phyloP scores from a whole-genome alignment of 2,888 invertebrate genomes.

The Drosophila neonasuta region DNA sequence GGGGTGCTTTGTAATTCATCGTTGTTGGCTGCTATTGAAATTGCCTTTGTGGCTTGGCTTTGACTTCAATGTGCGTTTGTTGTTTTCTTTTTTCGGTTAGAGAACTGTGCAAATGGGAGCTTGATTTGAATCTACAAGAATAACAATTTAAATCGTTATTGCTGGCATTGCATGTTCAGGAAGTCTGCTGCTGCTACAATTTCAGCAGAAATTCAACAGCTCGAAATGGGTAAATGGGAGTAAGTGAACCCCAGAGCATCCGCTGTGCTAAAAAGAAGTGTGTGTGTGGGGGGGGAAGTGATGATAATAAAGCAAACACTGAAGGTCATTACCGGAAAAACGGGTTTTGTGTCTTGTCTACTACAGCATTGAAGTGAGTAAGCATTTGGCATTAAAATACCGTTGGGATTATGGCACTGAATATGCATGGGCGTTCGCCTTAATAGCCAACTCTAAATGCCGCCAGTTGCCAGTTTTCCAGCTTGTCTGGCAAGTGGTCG shows the following conservation, averaged over 20 bases:
- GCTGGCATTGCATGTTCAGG: constrained; percentile 56
- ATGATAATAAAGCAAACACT: constrained; percentile 63
- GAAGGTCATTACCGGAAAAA: constrained; percentile 79
- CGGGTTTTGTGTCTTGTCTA: constrained; percentile 55
- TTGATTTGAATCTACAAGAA: constrained; percentile 20
- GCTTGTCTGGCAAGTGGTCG: constrained; percentile 29
- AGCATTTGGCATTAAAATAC: constrained; percentile 76
- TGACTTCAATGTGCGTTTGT: constrained; percentile 17
- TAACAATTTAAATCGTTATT: constrained; percentile 33
- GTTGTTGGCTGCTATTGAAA: constrained; percentile 16
- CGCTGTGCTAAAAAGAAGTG: neutral
- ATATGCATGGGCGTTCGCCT: constrained; percentile 74
- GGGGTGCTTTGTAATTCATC: constrained; percentile 2
- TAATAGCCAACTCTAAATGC: constrained; percentile 64
- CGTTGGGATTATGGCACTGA: constrained; percentile 75
- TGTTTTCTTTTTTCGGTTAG: constrained; percentile 6
- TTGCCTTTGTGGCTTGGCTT: constrained; percentile 20
- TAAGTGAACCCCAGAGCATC: constrained; percentile 30
- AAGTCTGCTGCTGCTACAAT: no score
- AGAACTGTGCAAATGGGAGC: constrained; percentile 20
- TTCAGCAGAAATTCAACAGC: constrained; percentile 45
- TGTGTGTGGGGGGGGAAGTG: neutral
- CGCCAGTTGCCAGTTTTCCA: constrained; percentile 43
- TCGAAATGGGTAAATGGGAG: constrained; percentile 29
- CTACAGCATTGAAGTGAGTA: constrained; percentile 57